Percentiles rank a stretch among this genome's conserved stretches.
Conservation (phyloP, 2,888 invertebrate species). For the Malthinus flaveolus region DNA sequence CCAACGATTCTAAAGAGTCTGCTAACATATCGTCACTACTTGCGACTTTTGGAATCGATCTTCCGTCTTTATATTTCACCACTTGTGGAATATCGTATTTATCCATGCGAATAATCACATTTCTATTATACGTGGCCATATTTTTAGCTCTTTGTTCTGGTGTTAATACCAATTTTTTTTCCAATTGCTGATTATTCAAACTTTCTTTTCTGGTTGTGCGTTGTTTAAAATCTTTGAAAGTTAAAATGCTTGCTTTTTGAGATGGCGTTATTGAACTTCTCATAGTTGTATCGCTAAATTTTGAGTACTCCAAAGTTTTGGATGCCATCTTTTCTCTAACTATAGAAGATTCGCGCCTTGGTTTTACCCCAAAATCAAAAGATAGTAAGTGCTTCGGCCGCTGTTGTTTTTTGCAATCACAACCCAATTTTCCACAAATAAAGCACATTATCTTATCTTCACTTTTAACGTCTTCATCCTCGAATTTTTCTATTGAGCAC, state of each 20-base stretch:
- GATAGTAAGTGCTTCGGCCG: neutral
- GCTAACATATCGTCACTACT: too few relatives aligned
- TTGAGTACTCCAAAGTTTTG: too few relatives aligned
- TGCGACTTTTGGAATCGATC: neutral
- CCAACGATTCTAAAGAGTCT: too few relatives aligned
- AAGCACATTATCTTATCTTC: neutral
- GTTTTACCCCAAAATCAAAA: neutral
- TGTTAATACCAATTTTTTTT: neutral
- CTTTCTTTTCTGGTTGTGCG: neutral
- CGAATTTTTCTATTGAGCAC: neutral
- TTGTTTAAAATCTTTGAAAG: neutral
- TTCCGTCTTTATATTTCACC: neutral
- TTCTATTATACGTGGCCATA: neutral
- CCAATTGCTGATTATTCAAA: neutral
- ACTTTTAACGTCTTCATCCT: neutral
- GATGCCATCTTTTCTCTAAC: too few relatives aligned
- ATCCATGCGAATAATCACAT: neutral
- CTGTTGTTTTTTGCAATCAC: neutral
- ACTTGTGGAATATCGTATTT: constrained; percentile 11
- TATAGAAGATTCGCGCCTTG: neutral
- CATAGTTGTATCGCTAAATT: too few relatives aligned
- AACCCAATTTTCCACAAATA: constrained; percentile 4
- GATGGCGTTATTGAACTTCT: neutral
- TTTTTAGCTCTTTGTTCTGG: constrained; percentile 3
- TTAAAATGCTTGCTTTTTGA: neutral